A percentile compares a stretch with the other conserved stretches of the same genome.
Evolutionary conservation across 1,140 invertebrate genomes (phyloP).

Genomic region (Grapholita molesta): DNA sequence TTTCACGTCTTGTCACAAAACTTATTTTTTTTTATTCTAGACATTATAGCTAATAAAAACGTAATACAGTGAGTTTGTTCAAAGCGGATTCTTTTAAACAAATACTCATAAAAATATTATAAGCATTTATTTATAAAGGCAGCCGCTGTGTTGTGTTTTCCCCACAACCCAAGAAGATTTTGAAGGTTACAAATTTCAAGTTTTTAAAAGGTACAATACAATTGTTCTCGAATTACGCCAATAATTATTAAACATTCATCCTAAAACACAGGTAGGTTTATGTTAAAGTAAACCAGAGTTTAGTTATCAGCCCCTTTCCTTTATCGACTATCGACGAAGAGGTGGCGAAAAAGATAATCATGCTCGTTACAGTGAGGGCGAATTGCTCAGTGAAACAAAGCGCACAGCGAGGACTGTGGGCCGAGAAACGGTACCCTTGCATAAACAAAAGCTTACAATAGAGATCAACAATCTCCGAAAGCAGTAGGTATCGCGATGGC

Average conservation of each 20-base stretch:
- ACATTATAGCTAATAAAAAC: too few species aligned
- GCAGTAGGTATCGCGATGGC: conserved; percentile 27
- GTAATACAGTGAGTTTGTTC: too few species aligned
- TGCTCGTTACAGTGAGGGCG: conserved; percentile 12
- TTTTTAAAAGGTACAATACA: background rate
- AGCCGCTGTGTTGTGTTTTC: background rate
- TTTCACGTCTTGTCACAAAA: too few species aligned
- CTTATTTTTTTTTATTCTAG: too few species aligned
- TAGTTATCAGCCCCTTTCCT: background rate
- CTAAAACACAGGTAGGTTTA: background rate
- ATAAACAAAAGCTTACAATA: conserved; percentile 37
- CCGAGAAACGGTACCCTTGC: conserved; percentile 34
- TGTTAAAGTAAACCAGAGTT: background rate
- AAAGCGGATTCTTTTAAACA: background rate
- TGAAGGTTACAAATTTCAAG: background rate
- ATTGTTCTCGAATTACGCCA: background rate
- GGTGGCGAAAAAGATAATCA: conserved; percentile 1
- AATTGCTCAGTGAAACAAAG: conserved; percentile 25
- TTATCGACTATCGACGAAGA: background rate
- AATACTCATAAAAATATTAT: background rate
- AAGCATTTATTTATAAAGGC: background rate
- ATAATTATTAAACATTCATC: background rate
- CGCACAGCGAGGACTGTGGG: conserved; percentile 26
- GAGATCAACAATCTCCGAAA: conserved; percentile 24
- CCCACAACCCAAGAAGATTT: background rate